Evolutionary conservation across 2,888 invertebrate species (phyloP).

Genomic region (Atherix ibis): DNA sequence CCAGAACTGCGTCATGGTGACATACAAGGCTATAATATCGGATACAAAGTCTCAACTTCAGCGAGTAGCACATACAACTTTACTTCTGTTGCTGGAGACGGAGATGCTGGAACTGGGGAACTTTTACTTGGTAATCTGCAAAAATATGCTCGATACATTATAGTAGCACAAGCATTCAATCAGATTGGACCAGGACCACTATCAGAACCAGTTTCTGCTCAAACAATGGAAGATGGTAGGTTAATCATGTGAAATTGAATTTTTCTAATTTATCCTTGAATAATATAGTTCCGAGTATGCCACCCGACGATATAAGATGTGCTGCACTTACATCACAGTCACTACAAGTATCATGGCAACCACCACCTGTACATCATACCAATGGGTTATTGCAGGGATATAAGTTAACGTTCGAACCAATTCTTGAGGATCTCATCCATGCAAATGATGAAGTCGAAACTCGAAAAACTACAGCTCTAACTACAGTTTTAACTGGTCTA

Average conservation of each 20-base stretch:
- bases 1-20: conserved; percentile 56
- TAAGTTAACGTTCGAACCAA: conserved; percentile 51
- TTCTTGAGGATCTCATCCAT: conserved; percentile 37
- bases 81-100: conserved; percentile 50
- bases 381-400: conserved; percentile 66
- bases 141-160: conserved; percentile 49
- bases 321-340: conserved; percentile 58
- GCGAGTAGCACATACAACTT: conserved; percentile 45
- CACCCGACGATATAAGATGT: conserved; percentile 65
- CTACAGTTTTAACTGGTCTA: conserved; percentile 51
- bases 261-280: neutral
- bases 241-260: conserved; percentile 6
- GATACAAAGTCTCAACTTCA: conserved; percentile 29
- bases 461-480: conserved; percentile 51
- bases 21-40: conserved; percentile 61
- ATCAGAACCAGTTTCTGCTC: conserved; percentile 48
- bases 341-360: conserved; percentile 65
- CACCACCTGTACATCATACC: conserved; percentile 52
- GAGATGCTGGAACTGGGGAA: conserved; percentile 51
- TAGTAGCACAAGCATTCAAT: conserved; percentile 58
- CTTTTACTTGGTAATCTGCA: conserved; percentile 43
- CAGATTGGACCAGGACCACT: conserved; percentile 57
- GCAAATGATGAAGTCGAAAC: conserved; percentile 41
- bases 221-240: conserved; percentile 59
- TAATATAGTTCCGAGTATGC: conserved; percentile 51